phyloP scores from a whole-genome alignment of 2,113 vertebrate genomes.

The Takifugu flavidus region DNA sequence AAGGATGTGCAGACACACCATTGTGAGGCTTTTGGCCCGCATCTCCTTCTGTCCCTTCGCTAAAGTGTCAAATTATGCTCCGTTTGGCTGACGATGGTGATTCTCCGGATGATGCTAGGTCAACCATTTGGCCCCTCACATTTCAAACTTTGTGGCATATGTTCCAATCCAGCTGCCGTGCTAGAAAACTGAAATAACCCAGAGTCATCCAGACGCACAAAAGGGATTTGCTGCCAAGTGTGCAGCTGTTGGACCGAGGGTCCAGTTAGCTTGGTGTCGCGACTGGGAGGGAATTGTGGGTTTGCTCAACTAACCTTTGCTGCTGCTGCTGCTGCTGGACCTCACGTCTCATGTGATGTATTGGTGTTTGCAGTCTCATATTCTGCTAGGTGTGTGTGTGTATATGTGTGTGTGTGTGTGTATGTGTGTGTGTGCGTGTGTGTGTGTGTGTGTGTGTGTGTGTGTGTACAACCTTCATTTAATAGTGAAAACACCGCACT shows the following conservation, averaged over 20 bases:
- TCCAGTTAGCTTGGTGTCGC: slow-evolving; percentile 25
- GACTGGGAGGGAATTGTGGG: slow-evolving; percentile 42
- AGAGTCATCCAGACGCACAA: slow-evolving; percentile 27
- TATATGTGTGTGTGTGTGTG: not conserved
- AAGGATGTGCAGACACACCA: no score
- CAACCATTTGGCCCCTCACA: slow-evolving; percentile 11
- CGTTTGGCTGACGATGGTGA: no score
- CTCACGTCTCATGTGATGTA: slow-evolving; percentile 33
- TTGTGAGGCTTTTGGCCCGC: no score
- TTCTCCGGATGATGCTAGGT: no score
- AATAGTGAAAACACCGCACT: not conserved
- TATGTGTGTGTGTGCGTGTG: slow-evolving; percentile 4
- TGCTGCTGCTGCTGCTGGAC: slow-evolving; percentile 30
- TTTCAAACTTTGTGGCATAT: slow-evolving; percentile 33
- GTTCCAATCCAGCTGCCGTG: slow-evolving; percentile 40
- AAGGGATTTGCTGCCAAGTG: slow-evolving; percentile 20
- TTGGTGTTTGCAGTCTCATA: slow-evolving; percentile 47
- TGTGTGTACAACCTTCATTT: not conserved
- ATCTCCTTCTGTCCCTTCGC: no score
- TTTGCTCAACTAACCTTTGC: slow-evolving; percentile 40
- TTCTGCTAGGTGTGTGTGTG: slow-evolving; percentile 11
- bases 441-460: slow-evolving; percentile 3
- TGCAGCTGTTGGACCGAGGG: slow-evolving; percentile 29
- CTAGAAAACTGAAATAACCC: slow-evolving; percentile 7
- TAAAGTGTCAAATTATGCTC: no score